Base-by-base conservation (phyloP, 2,888 invertebrate species). In the Perithous albicinctus region DNA sequence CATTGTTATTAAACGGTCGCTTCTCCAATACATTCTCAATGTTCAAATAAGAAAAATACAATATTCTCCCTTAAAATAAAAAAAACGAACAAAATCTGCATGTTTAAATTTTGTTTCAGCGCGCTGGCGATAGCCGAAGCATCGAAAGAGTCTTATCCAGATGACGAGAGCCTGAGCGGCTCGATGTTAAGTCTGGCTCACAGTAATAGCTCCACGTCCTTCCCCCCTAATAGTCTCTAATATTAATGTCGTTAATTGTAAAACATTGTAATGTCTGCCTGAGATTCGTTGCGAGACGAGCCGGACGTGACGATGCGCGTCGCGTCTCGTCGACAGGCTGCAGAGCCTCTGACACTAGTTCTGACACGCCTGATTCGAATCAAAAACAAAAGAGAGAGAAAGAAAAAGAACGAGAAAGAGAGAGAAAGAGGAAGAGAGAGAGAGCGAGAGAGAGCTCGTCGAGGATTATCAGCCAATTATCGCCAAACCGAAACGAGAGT, bases 131-230 rank as follows among this genome's bases (percentile, higher is more conserved):
- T 99, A 92, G 97, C 97, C 76, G 98, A 98, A 93, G 97, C 97
- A 92, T 97, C 98, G 88, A 96, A 97, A 90, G 97, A 98, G 93
- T 95, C 96, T 88, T 97, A 97, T 94, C 96, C 96, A 89, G 98
- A 98, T 88, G 98, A 97, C 93, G 98, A 98, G 93, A 97, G 98
- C 91, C 95, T 98, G 88, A 98, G 98, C 80, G 98, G 98, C 90
- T 98, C 98, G 89, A 97, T 98, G 97, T 95, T 97, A 91, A 98
- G 98, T 94, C 95, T 99, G 93, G 98, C 98, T 87, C 97, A 98
- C 94, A 98, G 97, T 95, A 97, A 97, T 95, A 98, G 98, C 94
- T 97, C 98, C 90, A 97, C 97, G 91, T 97, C 97, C 94, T 97
- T 97, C 94, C 97, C 97, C 90, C 96, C 97, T 92, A 96, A 96